Evolutionary conservation across 2,797 vertebrate genomes (phyloP).

Genomic region (Manis pentadactyla): DNA sequence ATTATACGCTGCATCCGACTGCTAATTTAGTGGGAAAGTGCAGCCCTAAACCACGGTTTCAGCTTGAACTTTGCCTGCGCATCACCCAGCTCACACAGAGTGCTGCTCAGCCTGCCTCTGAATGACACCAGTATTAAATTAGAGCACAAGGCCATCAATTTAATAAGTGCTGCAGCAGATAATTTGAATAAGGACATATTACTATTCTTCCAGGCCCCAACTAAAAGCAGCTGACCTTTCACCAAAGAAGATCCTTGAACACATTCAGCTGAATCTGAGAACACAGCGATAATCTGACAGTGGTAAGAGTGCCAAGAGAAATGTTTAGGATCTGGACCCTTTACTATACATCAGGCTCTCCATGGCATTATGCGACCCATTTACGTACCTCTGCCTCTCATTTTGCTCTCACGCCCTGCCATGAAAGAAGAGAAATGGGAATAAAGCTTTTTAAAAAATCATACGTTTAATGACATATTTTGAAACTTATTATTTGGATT

Average conservation of each 20-base stretch:
- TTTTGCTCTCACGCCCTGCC: not conserved
- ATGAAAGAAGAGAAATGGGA: conserved; percentile 82
- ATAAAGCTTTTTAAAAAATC: conserved; percentile 85
- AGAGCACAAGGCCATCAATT: conserved; percentile 98
- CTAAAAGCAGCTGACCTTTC: conserved; percentile 99
- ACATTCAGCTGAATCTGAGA: conserved; percentile 96
- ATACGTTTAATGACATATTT: conserved; percentile 87
- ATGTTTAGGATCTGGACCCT: conserved; percentile 87
- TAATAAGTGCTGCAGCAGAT: conserved; percentile 98
- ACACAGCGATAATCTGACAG: conserved; percentile 95
- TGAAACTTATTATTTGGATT: conserved; percentile 90
- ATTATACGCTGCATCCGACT: conserved; percentile 94
- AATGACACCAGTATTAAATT: conserved; percentile 97
- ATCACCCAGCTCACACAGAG: conserved; percentile 93
- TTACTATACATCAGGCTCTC: conserved; percentile 89
- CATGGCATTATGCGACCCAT: conserved; percentile 82
- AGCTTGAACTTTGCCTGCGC: conserved; percentile 95
- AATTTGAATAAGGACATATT: conserved; percentile 99
- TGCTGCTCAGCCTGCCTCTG: conserved; percentile 92
- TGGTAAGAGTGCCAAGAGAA: conserved; percentile 94
- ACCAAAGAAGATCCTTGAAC: conserved; percentile 98
- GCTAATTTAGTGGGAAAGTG: conserved; percentile 94
- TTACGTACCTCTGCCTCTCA: conserved; percentile 79
- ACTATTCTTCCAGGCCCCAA: conserved; percentile 97
- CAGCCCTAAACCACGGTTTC: conserved; percentile 91